Evolutionary conservation across 2,888 invertebrate species (phyloP).

Genomic region (Lordiphosa andalusiaca): DNA sequence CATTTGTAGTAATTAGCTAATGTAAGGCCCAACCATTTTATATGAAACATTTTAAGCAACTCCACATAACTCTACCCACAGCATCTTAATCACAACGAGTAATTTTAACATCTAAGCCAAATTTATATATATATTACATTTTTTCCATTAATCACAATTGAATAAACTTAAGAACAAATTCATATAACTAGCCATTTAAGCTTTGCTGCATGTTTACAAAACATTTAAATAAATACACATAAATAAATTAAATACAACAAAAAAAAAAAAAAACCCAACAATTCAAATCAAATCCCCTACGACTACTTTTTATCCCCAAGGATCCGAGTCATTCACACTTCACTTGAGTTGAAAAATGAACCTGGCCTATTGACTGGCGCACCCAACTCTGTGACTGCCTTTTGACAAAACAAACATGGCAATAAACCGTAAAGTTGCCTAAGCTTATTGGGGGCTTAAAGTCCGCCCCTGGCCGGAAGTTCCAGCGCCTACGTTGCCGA

Average conservation of each 20-base stretch:
- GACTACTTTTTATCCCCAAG: slow-evolving; percentile 53
- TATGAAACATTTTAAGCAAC: slow-evolving; percentile 16
- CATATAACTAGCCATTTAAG: slow-evolving; percentile 68
- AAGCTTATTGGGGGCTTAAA: slow-evolving; percentile 62
- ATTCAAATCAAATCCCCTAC: slow-evolving; percentile 33
- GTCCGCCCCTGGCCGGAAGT: slow-evolving; percentile 42
- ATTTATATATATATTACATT: slow-evolving; percentile 33
- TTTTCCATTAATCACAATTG: slow-evolving; percentile 34
- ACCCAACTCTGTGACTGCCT: background rate
- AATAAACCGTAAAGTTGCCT: slow-evolving; percentile 70
- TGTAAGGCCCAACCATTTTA: slow-evolving; percentile 13
- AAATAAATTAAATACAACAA: no score
- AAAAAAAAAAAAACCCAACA: slow-evolving; percentile 30
- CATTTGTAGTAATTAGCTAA: slow-evolving; percentile 56
- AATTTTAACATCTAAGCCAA: slow-evolving; percentile 32
- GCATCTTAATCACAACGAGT: slow-evolving; percentile 30
- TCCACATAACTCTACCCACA: slow-evolving; percentile 5
- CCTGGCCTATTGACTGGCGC: slow-evolving; percentile 53
- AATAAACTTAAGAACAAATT: slow-evolving; percentile 23
- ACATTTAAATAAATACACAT: slow-evolving; percentile 67
- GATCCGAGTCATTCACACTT: slow-evolving; percentile 62
- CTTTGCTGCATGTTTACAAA: slow-evolving; percentile 77
- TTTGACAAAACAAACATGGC: slow-evolving; percentile 60
- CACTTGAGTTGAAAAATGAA: slow-evolving; percentile 73
- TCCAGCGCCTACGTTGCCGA: slow-evolving; percentile 54